Evolutionary conservation across 2,113 vertebrate species (phyloP), one percentile per base, ranked within the genome.

Genomic region (Pachypanchax playfairii): DNA sequence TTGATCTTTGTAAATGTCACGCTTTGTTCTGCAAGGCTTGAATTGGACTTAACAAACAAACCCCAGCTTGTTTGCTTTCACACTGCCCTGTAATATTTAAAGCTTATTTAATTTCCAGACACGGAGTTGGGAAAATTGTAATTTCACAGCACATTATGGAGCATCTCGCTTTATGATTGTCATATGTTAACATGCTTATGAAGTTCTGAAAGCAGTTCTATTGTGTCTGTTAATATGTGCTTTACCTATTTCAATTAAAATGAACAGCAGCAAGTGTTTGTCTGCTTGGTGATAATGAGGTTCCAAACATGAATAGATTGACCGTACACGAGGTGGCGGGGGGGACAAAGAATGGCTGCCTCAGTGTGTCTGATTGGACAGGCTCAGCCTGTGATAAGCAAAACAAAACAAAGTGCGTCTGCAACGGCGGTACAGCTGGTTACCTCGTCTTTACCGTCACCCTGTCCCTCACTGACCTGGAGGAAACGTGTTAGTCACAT

Each of bases 1-100:
- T 78, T 85, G 84, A 88, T 85, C 77, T 88, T 88, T 80, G 63
- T 31, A 90, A 89, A 89, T 87, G 85, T 85, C 88, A 90, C 57
- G 56, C 81, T 71, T 52, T 49, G 51, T 65, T 83, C 77, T 57
- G 55, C 82, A 38, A 56, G 63, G 50, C 69, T 75, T 17, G 61
- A 68, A 68, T 68, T 79, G 74, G 74, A 68, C 64, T 67, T 54
- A 57, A 57, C 65, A 63, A 36, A 41, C 47, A 56, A 53, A 72
- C 62, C 49, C 50, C 42, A 22, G 41, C 57, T 51, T 73, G 39
- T 59, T 78, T 61, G 47, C 66, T 78, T 80, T 49, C 59, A 50
- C 57, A 22, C 60, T 48, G 44, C n/a, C 60, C 26, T 28, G 28
- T 57, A 62, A 69, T 64, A 80, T 74, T 56, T 46, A 64, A 6